These are phyloP conservation scores for Pelecanus crispus DNA, from an alignment of 2,113 vertebrate genomes.

Conservation along the genomic window DNA sequence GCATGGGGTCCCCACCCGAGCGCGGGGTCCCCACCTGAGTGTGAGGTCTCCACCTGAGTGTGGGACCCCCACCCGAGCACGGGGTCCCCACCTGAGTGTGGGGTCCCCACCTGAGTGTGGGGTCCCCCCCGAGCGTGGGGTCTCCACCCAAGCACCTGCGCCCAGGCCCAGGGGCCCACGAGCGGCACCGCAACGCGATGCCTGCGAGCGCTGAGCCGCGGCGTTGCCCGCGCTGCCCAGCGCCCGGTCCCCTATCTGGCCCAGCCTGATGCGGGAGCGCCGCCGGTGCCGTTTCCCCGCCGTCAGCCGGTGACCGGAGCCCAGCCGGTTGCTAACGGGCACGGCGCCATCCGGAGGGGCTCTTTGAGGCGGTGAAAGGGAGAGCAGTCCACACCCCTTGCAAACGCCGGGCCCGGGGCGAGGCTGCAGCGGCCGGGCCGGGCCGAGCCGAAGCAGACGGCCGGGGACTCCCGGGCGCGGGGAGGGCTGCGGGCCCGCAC, in stretches of 20 bases:
- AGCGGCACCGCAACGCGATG: rapidly evolving
- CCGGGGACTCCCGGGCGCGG: no score
- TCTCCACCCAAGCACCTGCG: no score
- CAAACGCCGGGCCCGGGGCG: neutral
- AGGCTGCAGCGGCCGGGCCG: neutral
- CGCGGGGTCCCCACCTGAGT: no score
- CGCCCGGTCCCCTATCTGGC: rapidly evolving
- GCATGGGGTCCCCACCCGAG: no score
- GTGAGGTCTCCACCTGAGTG: no score
- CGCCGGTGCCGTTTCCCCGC: rapidly evolving
- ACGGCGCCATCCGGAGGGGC: neutral
- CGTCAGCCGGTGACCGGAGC: rapidly evolving
- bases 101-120: no score
- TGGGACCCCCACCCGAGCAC: no score
- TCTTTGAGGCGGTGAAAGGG: neutral
- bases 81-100: no score
- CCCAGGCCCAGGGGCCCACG: rapidly evolving
- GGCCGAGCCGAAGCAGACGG: no score
- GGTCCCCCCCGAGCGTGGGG: no score
- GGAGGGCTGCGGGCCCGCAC: neutral
- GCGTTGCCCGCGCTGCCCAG: rapidly evolving
- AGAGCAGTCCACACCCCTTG: rapidly evolving
- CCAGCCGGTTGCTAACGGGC: neutral
- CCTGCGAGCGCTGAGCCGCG: rapidly evolving
- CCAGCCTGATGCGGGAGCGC: no score